phyloP scores from a whole-genome alignment of 2,113 vertebrate species.

The Gila orcuttii region DNA sequence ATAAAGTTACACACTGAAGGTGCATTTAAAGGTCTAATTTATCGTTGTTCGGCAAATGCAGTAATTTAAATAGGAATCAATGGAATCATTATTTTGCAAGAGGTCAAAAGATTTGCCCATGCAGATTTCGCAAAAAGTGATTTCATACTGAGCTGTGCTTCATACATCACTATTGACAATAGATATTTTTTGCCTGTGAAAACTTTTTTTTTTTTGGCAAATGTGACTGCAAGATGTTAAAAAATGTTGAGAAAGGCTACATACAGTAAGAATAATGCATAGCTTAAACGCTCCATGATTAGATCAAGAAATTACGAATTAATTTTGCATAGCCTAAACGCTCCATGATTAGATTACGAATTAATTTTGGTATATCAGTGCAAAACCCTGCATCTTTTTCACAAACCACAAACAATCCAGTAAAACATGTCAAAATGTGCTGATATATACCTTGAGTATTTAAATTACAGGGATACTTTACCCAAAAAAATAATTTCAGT shows the following conservation, averaged over 20 bases:
- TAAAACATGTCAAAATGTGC: not conserved
- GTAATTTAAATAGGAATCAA: too few relatives aligned
- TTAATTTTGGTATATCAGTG: not conserved
- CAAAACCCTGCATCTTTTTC: not conserved
- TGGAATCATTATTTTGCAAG: too few relatives aligned
- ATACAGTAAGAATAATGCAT: not conserved
- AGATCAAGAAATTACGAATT: not conserved
- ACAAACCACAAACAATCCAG: not conserved
- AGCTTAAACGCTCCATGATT: not conserved
- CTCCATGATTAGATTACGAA: not conserved
- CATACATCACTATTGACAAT: not conserved
- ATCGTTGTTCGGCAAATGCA: too few relatives aligned
- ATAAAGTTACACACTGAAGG: too few relatives aligned
- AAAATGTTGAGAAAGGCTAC: not conserved
- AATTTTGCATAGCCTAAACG: not conserved
- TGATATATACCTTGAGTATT: not conserved
- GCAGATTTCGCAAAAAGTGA: not conserved
- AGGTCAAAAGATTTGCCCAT: too few relatives aligned
- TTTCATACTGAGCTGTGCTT: not conserved
- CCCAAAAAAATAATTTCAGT: too few relatives aligned
- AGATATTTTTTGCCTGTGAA: not conserved
- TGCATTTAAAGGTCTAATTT: too few relatives aligned
- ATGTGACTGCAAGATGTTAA: not conserved
- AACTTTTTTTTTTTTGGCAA: not conserved
- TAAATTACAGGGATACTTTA: not conserved